Evolutionary conservation across 2,888 invertebrate genomes (phyloP).

Genomic region (Drosophila neoperkinsi): DNA sequence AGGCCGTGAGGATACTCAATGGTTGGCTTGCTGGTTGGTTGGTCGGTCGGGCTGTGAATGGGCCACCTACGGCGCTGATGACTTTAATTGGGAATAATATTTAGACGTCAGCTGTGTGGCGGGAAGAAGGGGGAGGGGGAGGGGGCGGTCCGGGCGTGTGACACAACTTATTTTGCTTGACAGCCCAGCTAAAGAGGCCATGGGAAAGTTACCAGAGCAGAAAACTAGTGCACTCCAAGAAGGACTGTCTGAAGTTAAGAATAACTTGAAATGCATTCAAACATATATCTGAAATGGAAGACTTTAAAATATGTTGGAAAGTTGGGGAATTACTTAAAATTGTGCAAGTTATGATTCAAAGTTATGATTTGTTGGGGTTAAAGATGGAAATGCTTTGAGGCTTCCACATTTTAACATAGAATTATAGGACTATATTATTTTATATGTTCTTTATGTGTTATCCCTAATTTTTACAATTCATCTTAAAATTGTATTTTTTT

Average conservation of each 20-base stretch:
- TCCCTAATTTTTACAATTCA: not conserved
- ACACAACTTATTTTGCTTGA: constrained; percentile 23
- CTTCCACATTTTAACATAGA: not conserved
- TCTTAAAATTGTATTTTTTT: not conserved
- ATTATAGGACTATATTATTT: not conserved
- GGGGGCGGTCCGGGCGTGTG: constrained; percentile 13
- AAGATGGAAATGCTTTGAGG: not conserved
- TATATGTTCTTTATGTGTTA: not conserved
- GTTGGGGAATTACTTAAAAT: not conserved
- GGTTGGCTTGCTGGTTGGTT: constrained; percentile 6
- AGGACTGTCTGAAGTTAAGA: constrained; percentile 3
- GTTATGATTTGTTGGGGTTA: not conserved
- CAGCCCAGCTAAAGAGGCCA: constrained; percentile 19
- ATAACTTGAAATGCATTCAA: not conserved
- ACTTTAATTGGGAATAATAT: constrained; percentile 85
- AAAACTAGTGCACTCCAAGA: constrained; percentile 5
- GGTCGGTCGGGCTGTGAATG: constrained; percentile 48
- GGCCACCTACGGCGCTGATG: constrained; percentile 82
- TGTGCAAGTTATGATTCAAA: not conserved
- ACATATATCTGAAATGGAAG: not conserved
- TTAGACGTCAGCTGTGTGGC: constrained; percentile 77
- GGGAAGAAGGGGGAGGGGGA: constrained; percentile 12
- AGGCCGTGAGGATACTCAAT: constrained; percentile 29
- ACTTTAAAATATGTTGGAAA: not conserved
- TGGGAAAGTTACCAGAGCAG: constrained; percentile 30